Conservation (phyloP, 2,113 vertebrate genomes). For the Sapajus apella region DNA sequence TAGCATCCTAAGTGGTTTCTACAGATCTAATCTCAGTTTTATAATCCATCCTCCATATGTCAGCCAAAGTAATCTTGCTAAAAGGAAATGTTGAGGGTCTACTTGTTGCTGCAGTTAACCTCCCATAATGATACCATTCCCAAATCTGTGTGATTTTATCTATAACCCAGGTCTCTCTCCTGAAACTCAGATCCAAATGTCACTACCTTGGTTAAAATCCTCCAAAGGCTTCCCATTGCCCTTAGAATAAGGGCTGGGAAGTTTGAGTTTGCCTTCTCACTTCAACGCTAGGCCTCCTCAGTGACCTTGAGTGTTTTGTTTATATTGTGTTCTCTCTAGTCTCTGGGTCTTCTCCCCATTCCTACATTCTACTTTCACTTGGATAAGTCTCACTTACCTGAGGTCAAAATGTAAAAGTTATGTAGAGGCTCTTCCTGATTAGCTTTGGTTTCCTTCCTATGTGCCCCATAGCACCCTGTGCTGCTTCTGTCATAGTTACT, state of each 20-base stretch:
- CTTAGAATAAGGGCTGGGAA: background rate
- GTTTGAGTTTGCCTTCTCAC: background rate
- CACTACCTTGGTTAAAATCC: background rate
- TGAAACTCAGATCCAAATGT: background rate
- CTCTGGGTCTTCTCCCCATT: background rate
- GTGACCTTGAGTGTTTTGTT: background rate
- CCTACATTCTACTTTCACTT: background rate
- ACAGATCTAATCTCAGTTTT: background rate
- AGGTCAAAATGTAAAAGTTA: background rate
- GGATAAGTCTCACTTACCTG: background rate
- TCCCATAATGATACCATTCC: background rate
- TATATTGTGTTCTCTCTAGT: background rate
- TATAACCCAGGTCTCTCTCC: background rate
- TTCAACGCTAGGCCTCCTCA: background rate
- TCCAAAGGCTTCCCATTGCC: background rate
- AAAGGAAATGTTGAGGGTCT: background rate
- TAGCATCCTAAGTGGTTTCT: background rate
- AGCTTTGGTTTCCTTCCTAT: background rate
- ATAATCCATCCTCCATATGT: background rate
- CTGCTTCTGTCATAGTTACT: background rate
- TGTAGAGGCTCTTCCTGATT: background rate
- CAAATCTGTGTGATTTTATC: background rate
- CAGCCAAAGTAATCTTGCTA: slow-evolving; percentile 3
- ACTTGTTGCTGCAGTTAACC: background rate
- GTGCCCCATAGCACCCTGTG: background rate